A percentile compares a stretch with the other conserved stretches of the same genome.
Evolutionary conservation across 2,797 vertebrate species (phyloP).

Genomic region (Betta splendens): DNA sequence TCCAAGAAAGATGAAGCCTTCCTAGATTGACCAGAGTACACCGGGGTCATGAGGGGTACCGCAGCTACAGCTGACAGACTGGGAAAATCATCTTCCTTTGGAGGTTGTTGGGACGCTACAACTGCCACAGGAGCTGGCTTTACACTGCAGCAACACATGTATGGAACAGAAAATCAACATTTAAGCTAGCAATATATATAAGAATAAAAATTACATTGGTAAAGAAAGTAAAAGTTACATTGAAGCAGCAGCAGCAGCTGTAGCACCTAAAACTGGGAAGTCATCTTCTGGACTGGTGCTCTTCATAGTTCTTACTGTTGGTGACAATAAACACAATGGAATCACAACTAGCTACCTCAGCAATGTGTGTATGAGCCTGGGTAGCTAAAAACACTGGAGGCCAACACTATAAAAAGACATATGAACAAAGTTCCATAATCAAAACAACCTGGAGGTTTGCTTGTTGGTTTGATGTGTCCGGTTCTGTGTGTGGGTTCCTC

Average conservation of each 20-base stretch:
- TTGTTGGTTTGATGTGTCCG: constrained; percentile 62
- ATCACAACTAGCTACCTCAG: neutral
- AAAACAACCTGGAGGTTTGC: constrained; percentile 69
- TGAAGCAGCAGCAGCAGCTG: constrained; percentile 65
- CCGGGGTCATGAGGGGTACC: constrained; percentile 76
- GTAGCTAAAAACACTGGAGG: neutral
- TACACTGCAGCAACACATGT: constrained; percentile 37
- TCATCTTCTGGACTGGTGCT: constrained; percentile 81
- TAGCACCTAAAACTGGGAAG: constrained; percentile 81
- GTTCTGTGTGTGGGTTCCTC: constrained; percentile 77
- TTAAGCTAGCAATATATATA: neutral
- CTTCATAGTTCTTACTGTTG: constrained; percentile 75
- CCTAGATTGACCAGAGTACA: constrained; percentile 79
- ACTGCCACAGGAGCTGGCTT: constrained; percentile 42
- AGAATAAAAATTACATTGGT: neutral
- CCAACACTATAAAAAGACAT: neutral
- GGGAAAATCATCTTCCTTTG: constrained; percentile 97
- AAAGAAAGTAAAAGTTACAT: constrained; percentile 50
- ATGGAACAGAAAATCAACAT: constrained; percentile 2
- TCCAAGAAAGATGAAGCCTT: constrained; percentile 89
- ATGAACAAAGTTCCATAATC: neutral
- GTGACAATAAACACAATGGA: neutral
- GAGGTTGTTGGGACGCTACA: constrained; percentile 42
- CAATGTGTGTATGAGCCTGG: neutral
- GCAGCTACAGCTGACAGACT: constrained; percentile 80